Base-by-base conservation (phyloP, 2,888 invertebrate species). In the Mythimna vitellina region DNA sequence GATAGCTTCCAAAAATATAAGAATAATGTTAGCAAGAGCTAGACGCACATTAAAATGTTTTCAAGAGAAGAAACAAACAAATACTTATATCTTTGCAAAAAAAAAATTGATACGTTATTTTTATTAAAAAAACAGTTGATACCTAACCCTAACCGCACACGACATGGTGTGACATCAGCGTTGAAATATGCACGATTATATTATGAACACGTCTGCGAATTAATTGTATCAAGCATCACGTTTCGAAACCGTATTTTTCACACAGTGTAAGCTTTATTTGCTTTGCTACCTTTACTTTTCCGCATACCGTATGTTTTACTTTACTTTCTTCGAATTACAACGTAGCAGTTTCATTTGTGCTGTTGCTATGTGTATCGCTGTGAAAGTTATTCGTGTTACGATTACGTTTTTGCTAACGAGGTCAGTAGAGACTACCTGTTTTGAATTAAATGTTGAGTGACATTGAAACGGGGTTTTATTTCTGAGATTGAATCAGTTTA, bases 121-220 rank as follows among this genome's bases (percentile, higher is more conserved):
- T 38, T 38, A 0, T 38, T 38, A 9, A 38, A 12, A 12, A 38
- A 38, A 38, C 38, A 12, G 38, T 38, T 14, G 42, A 14, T 42
- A 42, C 38, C 35, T 42, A 42, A 17, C 46, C 17, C 46, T 76
- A 75, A 84, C 80, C 79, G 70, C 82, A 86, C 80, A 73, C 66
- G 81, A 72, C 76, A 82, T 74, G 68, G 78, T 78, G 87, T 93
- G 92, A 92, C 90, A 90, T 92, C 91, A 92, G 82, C 76, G 80
- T 79, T 83, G 77, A 90, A 91, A 90, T 91, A 91, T 91, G 90
- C 89, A 85, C 87, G 84, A 87, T 86, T 89, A 88, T 84, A 90
- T 88, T 87, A 87, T 80, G 82, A 80, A 83, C 90, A 91, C 89
- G 90, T 90, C 78, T 79, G 81, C 82, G 64, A 73, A 85, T 80